Conservation (phyloP, 2,888 invertebrate genomes). For the Scelioninae gen. 2 region DNA sequence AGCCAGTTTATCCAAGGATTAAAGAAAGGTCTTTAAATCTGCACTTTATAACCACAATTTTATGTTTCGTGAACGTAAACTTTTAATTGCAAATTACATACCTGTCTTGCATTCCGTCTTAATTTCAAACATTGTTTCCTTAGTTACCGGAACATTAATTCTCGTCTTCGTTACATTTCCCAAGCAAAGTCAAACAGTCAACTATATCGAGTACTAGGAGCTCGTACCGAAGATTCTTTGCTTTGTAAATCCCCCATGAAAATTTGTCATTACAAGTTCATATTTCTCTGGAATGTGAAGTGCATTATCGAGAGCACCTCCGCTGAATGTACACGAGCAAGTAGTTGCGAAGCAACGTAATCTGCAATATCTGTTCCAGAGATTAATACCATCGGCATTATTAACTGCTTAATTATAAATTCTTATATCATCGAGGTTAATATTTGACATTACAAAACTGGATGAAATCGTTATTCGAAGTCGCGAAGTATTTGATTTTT, state of each 20-base stretch:
- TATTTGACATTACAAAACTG: conserved; percentile 19
- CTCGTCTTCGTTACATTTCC: no score
- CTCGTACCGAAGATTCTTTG: no score
- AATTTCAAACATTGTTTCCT: no score
- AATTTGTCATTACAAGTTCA: conserved; percentile 12
- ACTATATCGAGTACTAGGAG: no score
- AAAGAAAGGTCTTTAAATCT: no score
- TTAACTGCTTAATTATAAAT: conserved; percentile 21
- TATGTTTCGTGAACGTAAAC: no score
- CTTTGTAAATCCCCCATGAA: not conserved
- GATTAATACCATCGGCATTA: conserved; percentile 15
- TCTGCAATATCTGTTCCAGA: conserved; percentile 14
- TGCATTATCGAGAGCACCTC: not conserved
- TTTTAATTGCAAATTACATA: no score
- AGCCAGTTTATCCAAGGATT: no score
- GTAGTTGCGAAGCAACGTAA: conserved; percentile 17
- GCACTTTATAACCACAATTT: no score
- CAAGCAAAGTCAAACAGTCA: no score
- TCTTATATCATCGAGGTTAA: conserved; percentile 6
- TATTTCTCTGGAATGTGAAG: conserved; percentile 10
- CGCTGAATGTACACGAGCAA: conserved; percentile 8
- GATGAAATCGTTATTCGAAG: conserved; percentile 1
- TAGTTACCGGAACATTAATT: no score
- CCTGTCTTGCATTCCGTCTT: no score
- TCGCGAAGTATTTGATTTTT: conserved; percentile 12